Evolutionary conservation across 2,888 invertebrate genomes (phyloP), one percentile per base, ranked within the genome.

Genomic region (Aelia acuminata): DNA sequence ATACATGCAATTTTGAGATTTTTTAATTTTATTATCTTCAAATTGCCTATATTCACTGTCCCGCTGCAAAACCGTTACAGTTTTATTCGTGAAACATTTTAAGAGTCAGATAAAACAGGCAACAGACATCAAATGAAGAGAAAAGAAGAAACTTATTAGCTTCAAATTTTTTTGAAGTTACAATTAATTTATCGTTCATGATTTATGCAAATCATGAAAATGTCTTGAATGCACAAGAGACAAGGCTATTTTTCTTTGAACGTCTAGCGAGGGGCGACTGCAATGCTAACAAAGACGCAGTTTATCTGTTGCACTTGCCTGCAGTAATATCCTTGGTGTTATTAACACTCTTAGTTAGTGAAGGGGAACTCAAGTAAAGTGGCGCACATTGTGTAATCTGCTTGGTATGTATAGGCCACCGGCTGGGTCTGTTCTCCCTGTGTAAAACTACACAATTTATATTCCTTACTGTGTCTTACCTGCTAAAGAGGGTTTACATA

Each of bases 321-420:
- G 31, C 63, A 70, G 63, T 70, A 70, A 70, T 70, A 35, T 70
- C 35, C 5, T 35, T 10, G 5, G 31, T 70, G 63, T 70, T 70
- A 70, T 70, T 70, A 70, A 70, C 63, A 70, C 63, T 63, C 63
- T 70, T 35, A 70, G 63, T 70, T 70, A 70, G 35, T 70, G 35
- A 35, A 70, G 63, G 31, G 7, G 15, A 18, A 7, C 31, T 70
- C 5, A 2, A 35, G 7, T 70, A 70, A 70, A 70, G 4, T 70
- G 35, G 31, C 20, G 31, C 35, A 35, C 63, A 7, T 70, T 70
- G 63, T 70, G 63, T 35, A 70, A 35, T 70, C 63, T 70, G 63
- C 63, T 70, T 70, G 63, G 63, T 70, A 70, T 70, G 63, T 70
- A 35, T 70, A 70, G 63, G 63, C 5, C 13, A 15, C 13, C 4